phyloP scores from a whole-genome alignment of 2,113 vertebrate species.

The Edolisoma coerulescens region DNA sequence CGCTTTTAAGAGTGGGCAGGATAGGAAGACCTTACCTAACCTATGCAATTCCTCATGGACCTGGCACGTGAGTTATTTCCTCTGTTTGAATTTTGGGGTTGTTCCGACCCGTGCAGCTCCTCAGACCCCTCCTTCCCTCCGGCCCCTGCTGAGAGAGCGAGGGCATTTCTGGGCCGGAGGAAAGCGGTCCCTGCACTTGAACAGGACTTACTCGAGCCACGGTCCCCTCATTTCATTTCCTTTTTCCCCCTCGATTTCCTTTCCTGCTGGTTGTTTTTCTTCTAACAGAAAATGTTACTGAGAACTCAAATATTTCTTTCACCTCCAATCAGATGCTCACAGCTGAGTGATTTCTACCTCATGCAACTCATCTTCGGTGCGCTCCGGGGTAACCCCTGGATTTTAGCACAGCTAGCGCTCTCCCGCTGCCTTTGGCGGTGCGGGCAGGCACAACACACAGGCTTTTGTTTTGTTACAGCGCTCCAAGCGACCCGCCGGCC shows the following conservation, averaged over 20 bases:
- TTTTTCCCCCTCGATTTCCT: rapidly evolving
- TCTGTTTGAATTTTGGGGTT: not conserved
- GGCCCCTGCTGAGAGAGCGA: rapidly evolving
- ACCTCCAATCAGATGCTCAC: not conserved
- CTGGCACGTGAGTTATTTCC: rapidly evolving
- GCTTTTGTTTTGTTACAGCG: rapidly evolving
- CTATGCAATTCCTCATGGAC: not conserved
- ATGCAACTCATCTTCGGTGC: rapidly evolving
- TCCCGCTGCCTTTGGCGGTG: rapidly evolving
- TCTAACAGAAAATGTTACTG: not conserved
- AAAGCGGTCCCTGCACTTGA: rapidly evolving
- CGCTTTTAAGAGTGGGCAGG: not conserved
- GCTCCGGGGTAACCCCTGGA: rapidly evolving
- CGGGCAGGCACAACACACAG: rapidly evolving
- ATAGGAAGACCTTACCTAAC: not conserved
- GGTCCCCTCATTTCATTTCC: not conserved
- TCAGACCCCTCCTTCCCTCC: no score
- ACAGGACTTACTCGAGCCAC: not conserved
- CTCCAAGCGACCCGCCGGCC: not conserved
- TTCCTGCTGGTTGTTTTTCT: not conserved
- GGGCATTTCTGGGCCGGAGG: not conserved
- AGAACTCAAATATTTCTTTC: not conserved
- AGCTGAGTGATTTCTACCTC: not conserved
- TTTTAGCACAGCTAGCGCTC: not conserved
- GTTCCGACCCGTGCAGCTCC: not conserved